These are phyloP conservation scores for Stegophylla sp. DNA, from an alignment of 2,888 invertebrate genomes.

Conservation along the genomic window DNA sequence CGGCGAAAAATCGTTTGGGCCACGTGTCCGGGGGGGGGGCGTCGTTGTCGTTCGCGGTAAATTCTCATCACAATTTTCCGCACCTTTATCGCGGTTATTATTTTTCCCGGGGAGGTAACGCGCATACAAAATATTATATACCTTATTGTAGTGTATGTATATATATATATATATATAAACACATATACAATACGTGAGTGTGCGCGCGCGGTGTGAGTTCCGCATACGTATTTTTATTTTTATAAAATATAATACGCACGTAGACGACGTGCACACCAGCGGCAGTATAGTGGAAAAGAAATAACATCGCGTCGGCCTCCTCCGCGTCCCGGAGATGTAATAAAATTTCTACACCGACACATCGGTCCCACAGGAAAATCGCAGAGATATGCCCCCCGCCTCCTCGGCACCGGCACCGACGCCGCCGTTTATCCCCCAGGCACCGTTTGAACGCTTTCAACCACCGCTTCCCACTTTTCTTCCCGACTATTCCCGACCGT, in stretches of 20 bases:
- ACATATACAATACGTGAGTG: neutral
- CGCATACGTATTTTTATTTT: neutral
- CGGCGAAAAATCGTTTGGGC: neutral
- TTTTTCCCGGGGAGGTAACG: slow-evolving; percentile 14
- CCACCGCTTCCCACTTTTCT: neutral
- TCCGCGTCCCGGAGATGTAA: slow-evolving; percentile 39
- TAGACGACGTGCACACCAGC: neutral
- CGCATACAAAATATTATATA: slow-evolving; percentile 9
- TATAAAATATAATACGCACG: neutral
- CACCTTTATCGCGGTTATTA: slow-evolving; percentile 14
- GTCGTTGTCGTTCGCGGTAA: neutral
- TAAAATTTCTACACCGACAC: slow-evolving; percentile 51
- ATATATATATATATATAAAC: neutral
- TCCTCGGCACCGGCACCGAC: neutral
- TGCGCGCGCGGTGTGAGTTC: neutral
- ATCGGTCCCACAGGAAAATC: slow-evolving; percentile 36
- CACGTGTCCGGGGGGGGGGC: neutral
- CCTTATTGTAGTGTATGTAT: neutral
- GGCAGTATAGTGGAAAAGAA: slow-evolving; percentile 12
- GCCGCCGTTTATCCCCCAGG: neutral
- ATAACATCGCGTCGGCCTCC: neutral
- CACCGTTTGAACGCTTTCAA: neutral
- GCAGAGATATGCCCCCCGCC: slow-evolving; percentile 14
- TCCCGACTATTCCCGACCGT: neutral
- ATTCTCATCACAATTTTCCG: slow-evolving; percentile 34